Evolutionary conservation across 2,797 vertebrate species (phyloP).

Genomic region (Halcyon leucocephala): DNA sequence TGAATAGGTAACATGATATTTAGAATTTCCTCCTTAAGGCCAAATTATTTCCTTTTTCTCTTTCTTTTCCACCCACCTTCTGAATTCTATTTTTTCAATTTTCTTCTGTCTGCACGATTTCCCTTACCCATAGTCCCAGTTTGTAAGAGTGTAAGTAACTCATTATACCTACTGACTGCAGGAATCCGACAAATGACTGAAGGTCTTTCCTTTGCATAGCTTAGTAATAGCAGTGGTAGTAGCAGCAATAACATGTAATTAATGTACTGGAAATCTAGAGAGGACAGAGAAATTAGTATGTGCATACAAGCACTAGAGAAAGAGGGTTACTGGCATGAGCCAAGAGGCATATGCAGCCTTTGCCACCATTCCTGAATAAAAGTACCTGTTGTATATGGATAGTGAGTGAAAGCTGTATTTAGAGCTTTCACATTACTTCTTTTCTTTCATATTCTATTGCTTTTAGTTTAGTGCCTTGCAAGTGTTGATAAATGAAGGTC

Average conservation of each 20-base stretch:
- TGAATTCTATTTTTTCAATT: not conserved
- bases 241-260: constrained; percentile 34
- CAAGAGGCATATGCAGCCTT: not conserved
- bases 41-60: not conserved
- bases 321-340: not conserved
- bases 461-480: not conserved
- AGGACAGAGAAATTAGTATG: constrained; percentile 22
- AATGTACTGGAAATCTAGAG: constrained; percentile 33
- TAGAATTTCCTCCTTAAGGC: not conserved
- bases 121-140: not conserved
- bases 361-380: not conserved
- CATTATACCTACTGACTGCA: not conserved
- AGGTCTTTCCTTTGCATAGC: constrained; percentile 7
- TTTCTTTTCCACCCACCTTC: not conserved
- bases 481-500: not conserved
- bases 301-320: not conserved
- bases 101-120: not conserved
- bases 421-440: not conserved
- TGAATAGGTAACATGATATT: not conserved
- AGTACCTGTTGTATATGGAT: not conserved
- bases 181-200: not conserved
- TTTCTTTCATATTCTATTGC: not conserved
- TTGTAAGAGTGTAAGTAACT: not conserved
- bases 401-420: not conserved
- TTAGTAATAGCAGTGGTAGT: constrained; percentile 31